Evolutionary conservation across 2,113 vertebrate genomes (phyloP), one percentile per base, ranked within the genome.

Genomic region (Progne subis): DNA sequence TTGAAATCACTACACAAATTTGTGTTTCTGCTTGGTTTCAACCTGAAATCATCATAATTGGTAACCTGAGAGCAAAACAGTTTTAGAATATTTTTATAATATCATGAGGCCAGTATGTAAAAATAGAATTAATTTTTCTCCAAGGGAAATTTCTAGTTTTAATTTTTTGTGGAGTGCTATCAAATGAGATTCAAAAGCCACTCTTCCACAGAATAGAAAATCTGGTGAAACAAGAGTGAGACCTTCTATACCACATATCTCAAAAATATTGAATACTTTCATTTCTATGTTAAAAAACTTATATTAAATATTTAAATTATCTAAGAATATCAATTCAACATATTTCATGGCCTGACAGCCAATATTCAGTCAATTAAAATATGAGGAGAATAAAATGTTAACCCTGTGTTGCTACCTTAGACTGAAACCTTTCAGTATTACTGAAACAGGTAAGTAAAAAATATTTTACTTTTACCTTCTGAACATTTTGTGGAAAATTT

Each of bases 91-190:
- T 81, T n/a, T 74, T 49, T 21, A 31, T 61, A 86, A 19, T 64
- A 44, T 29, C 5, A 21, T 34, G 39, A 5, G 7, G 5, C 24
- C 1, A 0, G 1, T 37, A 29, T 60, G 7, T 60, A 34, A 78
- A 89, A 94, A 83, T 24, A 3, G 6, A 57, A n/a, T 32, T 50
- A 20, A 17, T 52, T 72, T 80, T 79, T 56, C 31, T 28, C 34
- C 11, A 53, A 61, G 9, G 21, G 6, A 90, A 75, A 29, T 18
- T 37, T 47, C 26, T 50, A 49, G 14, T 34, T 88, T 79, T 69
- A 10, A 9, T 37, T 82, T 71, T 49, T 5, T 39, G 6, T 56
- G 64, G 37, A 61, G 4, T 77, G 5, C 8, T 44, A 14, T 8
- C 28, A 68, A 75, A 83, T 20, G 11, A 77, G 12, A 60, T 63